These are phyloP conservation scores for Phorcus lineatus DNA, from an alignment of 2,888 invertebrate genomes.

Conservation along the genomic window DNA sequence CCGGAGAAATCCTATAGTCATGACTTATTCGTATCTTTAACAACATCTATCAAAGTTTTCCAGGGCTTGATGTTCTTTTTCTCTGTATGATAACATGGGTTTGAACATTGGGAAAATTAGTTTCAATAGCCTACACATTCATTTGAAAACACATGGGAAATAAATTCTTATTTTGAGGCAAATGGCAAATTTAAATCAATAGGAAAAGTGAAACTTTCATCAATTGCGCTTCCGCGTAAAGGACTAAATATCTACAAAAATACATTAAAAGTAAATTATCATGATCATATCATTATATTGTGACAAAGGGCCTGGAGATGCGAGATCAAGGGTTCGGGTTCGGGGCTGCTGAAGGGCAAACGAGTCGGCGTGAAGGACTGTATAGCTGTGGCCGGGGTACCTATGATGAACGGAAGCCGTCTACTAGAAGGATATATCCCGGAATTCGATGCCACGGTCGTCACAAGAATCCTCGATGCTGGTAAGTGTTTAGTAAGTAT, in stretches of 20 bases:
- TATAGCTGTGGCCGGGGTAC: slow-evolving; percentile 68
- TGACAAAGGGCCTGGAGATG: slow-evolving; percentile 62
- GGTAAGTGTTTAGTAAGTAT: slow-evolving; percentile 50
- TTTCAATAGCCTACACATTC: no score
- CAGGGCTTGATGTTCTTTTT: no score
- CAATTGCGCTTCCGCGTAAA: no score
- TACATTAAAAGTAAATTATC: neutral
- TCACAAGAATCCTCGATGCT: slow-evolving; percentile 67
- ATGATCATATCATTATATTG: neutral
- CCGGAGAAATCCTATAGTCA: no score
- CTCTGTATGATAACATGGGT: no score
- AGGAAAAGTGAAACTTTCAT: no score
- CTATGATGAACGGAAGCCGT: slow-evolving; percentile 66
- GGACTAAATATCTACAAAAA: neutral
- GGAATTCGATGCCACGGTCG: slow-evolving; percentile 68
- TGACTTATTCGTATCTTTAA: no score
- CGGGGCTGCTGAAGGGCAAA: slow-evolving; percentile 66
- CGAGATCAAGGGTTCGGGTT: slow-evolving; percentile 59
- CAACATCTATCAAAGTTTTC: no score
- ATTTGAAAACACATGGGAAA: no score
- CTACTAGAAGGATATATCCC: slow-evolving; percentile 66
- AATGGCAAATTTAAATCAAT: no score
- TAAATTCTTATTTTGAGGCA: no score
- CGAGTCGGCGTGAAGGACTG: slow-evolving; percentile 70
- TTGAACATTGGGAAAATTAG: no score